phyloP scores from a whole-genome alignment of 2,113 vertebrate species.

The Catharus minimus region DNA sequence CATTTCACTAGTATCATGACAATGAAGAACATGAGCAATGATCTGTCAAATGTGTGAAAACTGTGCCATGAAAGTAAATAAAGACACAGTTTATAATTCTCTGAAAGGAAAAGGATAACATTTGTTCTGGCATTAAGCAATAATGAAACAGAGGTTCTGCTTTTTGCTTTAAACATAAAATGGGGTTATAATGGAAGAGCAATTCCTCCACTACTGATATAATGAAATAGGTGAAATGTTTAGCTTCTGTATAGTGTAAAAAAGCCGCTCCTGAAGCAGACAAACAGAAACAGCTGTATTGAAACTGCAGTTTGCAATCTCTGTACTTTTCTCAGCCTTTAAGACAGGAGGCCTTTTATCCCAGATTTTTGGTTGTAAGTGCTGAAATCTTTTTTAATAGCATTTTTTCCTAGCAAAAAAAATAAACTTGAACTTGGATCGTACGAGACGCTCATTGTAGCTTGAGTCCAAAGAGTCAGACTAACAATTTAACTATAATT shows the following conservation, averaged over 20 bases:
- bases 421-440: accelerated
- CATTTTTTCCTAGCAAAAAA: background rate
- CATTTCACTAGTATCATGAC: constrained; percentile 73
- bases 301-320: background rate
- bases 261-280: background rate
- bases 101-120: constrained; percentile 50
- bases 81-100: constrained; percentile 69
- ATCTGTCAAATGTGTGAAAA: constrained; percentile 67
- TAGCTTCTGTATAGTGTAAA: background rate
- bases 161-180: constrained; percentile 23
- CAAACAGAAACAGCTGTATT: background rate
- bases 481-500: background rate
- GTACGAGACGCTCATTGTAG: background rate
- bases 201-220: constrained; percentile 12
- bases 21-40: constrained; percentile 69
- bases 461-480: background rate
- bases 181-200: background rate
- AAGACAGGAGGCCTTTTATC: background rate
- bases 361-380: background rate
- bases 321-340: background rate
- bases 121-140: constrained; percentile 69
- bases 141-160: constrained; percentile 53
- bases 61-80: constrained; percentile 68
- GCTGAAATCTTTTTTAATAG: background rate
- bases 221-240: constrained; percentile 15